Conservation (phyloP, 2,888 invertebrate genomes). For the Hedya salicella region DNA sequence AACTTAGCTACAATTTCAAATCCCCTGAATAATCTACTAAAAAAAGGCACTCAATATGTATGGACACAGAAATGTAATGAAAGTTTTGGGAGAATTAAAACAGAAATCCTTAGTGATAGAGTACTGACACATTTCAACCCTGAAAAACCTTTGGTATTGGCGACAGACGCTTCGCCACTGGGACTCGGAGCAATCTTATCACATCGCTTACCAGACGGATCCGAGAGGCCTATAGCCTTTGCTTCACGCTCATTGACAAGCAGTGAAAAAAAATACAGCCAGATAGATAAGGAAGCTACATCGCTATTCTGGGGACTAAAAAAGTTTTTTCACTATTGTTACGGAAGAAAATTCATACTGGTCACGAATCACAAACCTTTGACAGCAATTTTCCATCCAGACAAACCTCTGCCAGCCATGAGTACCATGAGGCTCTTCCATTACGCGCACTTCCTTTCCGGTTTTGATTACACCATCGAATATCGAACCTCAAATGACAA, state of each 20-base stretch:
- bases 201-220: conserved; percentile 52
- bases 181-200: too few species aligned
- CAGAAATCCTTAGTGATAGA: conserved; percentile 48
- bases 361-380: conserved; percentile 57
- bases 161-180: conserved; percentile 59
- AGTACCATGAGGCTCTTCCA: conserved; percentile 49
- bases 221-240: conserved; percentile 59
- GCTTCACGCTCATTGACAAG: conserved; percentile 56
- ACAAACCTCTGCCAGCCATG: conserved; percentile 47
- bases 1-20: too few species aligned
- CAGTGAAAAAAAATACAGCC: conserved; percentile 57
- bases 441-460: conserved; percentile 48
- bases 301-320: conserved; percentile 57
- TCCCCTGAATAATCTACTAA: conserved; percentile 46
- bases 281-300: conserved; percentile 62
- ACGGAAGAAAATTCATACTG: conserved; percentile 57
- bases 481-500: conserved; percentile 45
- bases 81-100: conserved; percentile 45
- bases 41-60: conserved; percentile 39
- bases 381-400: conserved; percentile 55
- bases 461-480: conserved; percentile 48
- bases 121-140: conserved; percentile 50
- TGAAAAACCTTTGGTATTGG: conserved; percentile 49
- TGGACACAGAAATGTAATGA: conserved; percentile 43
- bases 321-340: conserved; percentile 60